Evolutionary conservation across 2,113 vertebrate species (phyloP).

Genomic region (Panurus biarmicus): DNA sequence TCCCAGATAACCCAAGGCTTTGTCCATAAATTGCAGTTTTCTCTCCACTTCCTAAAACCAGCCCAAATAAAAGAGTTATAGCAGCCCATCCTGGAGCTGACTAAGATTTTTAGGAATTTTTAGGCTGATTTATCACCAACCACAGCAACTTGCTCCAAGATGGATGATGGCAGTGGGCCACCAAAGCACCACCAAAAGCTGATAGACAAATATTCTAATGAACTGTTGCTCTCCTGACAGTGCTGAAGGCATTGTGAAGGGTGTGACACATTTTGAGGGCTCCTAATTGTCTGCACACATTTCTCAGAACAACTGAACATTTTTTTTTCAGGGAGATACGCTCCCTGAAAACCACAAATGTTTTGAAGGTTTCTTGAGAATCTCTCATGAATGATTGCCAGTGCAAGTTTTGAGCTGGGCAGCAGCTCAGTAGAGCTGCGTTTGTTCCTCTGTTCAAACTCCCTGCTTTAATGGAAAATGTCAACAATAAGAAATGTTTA

Average conservation of each 20-base stretch:
- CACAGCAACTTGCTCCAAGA: background rate
- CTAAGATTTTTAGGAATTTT: background rate
- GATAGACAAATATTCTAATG: constrained; percentile 50
- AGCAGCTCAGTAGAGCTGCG: background rate
- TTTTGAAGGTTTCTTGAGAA: constrained; percentile 52
- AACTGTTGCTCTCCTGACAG: constrained; percentile 41
- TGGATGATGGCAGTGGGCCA: constrained; percentile 26
- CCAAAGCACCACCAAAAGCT: constrained; percentile 4
- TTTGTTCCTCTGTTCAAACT: constrained; percentile 21
- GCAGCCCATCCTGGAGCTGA: background rate
- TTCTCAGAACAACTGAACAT: constrained; percentile 13
- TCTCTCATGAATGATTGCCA: constrained; percentile 13
- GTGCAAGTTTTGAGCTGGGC: background rate
- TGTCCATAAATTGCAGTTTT: background rate
- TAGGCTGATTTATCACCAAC: background rate
- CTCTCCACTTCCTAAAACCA: background rate
- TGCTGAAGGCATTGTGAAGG: constrained; percentile 37
- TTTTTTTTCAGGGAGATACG: background rate
- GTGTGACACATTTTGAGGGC: constrained; percentile 33
- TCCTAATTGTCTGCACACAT: constrained; percentile 47
- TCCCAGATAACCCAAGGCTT: background rate
- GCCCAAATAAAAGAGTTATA: background rate
- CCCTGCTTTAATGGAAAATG: constrained; percentile 23
- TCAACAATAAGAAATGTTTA: constrained; percentile 13
- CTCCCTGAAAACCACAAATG: constrained; percentile 54